A percentile compares a stretch with the other conserved stretches of the same genome.
Conservation (phyloP, 53 echinoderm and acorn worm genomes). For the Astropecten irregularis region DNA sequence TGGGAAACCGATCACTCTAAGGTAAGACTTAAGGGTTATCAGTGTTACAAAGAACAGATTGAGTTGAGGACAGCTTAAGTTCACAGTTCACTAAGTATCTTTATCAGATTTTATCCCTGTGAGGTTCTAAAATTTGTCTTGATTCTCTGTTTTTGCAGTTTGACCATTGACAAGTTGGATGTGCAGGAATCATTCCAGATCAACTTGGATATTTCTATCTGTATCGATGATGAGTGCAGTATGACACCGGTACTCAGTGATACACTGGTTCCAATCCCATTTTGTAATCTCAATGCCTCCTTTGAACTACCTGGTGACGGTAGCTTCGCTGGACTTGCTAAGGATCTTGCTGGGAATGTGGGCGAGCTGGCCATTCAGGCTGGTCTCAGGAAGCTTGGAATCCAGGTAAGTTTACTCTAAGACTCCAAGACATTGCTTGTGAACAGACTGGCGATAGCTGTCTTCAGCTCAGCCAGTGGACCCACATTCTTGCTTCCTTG, state of each 20-base stretch:
- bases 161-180: slow-evolving; percentile 43
- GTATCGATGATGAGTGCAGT: slow-evolving; percentile 20
- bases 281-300: slow-evolving; percentile 36
- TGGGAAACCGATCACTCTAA: slow-evolving; percentile 9
- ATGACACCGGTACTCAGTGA: not conserved
- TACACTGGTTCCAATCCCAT: slow-evolving; percentile 21
- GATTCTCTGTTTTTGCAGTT: not conserved
- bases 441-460: too few relatives aligned
- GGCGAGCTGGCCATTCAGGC: slow-evolving; percentile 45
- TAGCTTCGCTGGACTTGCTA: slow-evolving; percentile 6
- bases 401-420: slow-evolving; percentile 13
- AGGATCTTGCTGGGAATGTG: not conserved
- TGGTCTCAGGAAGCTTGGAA: slow-evolving; percentile 47
- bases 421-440: too few relatives aligned
- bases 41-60: too few relatives aligned
- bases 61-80: too few relatives aligned
- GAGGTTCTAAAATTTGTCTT: too few relatives aligned
- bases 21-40: too few relatives aligned
- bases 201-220: slow-evolving; percentile 3
- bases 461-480: too few relatives aligned
- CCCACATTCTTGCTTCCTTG: too few relatives aligned
- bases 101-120: too few relatives aligned
- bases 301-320: slow-evolving; percentile 35
- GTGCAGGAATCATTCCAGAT: slow-evolving; percentile 24
- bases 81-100: too few relatives aligned